Percentiles rank a stretch among this genome's conserved stretches.
Evolutionary conservation across 2,888 invertebrate species (phyloP).

Genomic region (Laothoe populi): DNA sequence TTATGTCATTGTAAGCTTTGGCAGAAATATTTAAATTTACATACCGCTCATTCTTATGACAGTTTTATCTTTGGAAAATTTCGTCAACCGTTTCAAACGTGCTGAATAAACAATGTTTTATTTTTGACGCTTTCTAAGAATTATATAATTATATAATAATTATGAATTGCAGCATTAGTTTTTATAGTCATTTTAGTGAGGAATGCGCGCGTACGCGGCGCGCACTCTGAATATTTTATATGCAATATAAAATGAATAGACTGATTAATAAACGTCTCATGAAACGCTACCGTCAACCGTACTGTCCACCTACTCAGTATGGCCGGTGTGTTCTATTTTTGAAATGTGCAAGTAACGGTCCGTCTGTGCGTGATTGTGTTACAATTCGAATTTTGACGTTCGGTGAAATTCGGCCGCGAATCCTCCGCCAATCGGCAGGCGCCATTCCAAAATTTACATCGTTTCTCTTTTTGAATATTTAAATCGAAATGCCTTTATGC

Average conservation of each 20-base stretch:
- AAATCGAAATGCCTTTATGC: slow-evolving; percentile 53
- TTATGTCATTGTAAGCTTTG: neutral
- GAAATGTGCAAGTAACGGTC: slow-evolving; percentile 83
- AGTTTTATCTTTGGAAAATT: slow-evolving; percentile 18
- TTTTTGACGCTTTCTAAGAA: slow-evolving; percentile 41
- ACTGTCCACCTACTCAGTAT: slow-evolving; percentile 73
- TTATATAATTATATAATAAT: slow-evolving; percentile 43
- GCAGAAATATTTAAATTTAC: slow-evolving; percentile 5
- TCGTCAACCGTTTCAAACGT: slow-evolving; percentile 9
- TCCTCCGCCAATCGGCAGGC: slow-evolving; percentile 56
- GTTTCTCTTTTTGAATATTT: slow-evolving; percentile 75
- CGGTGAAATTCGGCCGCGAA: slow-evolving; percentile 76
- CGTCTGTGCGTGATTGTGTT: slow-evolving; percentile 76
- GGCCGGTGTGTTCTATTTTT: slow-evolving; percentile 82
- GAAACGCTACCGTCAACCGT: slow-evolving; percentile 69
- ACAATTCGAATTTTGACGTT: slow-evolving; percentile 78
- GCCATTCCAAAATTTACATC: slow-evolving; percentile 56
- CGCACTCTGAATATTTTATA: slow-evolving; percentile 57
- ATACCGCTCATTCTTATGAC: neutral
- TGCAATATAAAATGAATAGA: slow-evolving; percentile 75
- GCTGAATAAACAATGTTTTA: slow-evolving; percentile 21
- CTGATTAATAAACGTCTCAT: slow-evolving; percentile 79
- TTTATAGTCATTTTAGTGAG: slow-evolving; percentile 58
- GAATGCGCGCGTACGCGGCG: slow-evolving; percentile 36
- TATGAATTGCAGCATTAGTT: slow-evolving; percentile 46